Evolutionary conservation across 2,888 invertebrate genomes (phyloP).

Genomic region (Dasysyrphus albostriatus): DNA sequence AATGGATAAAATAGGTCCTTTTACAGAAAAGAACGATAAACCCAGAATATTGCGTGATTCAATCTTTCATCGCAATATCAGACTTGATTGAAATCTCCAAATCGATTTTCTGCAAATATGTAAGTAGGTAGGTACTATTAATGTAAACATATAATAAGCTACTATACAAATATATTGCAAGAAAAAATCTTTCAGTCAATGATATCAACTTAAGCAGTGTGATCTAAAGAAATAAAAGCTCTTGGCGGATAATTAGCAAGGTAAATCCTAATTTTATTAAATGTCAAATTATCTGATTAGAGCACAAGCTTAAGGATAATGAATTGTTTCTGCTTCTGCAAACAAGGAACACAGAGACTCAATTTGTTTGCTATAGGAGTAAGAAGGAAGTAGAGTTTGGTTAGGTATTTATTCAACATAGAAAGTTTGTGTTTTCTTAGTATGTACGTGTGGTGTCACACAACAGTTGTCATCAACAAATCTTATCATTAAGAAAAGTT

Average conservation of each 20-base stretch:
- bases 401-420: constrained; percentile 10
- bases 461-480: constrained; percentile 38
- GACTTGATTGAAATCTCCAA: too few relatives aligned
- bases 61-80: too few relatives aligned
- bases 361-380: constrained; percentile 57
- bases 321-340: constrained; percentile 34
- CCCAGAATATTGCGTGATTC: too few relatives aligned
- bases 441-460: not conserved
- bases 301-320: constrained; percentile 67
- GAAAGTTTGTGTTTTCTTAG: not conserved
- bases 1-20: too few relatives aligned
- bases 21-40: too few relatives aligned
- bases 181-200: too few relatives aligned
- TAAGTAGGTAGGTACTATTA: too few relatives aligned
- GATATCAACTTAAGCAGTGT: too few relatives aligned
- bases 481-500: constrained; percentile 23
- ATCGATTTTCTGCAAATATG: too few relatives aligned
- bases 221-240: constrained; percentile 13
- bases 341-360: constrained; percentile 23
- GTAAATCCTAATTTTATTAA: constrained; percentile 71
- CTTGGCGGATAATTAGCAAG: constrained; percentile 70
- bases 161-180: too few relatives aligned
- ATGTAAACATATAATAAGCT: too few relatives aligned
- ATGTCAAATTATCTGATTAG: constrained; percentile 73
- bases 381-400: constrained; percentile 3